These are phyloP conservation scores for Ciconia maguari DNA, from an alignment of 2,113 vertebrate species.

Conservation along the genomic window DNA sequence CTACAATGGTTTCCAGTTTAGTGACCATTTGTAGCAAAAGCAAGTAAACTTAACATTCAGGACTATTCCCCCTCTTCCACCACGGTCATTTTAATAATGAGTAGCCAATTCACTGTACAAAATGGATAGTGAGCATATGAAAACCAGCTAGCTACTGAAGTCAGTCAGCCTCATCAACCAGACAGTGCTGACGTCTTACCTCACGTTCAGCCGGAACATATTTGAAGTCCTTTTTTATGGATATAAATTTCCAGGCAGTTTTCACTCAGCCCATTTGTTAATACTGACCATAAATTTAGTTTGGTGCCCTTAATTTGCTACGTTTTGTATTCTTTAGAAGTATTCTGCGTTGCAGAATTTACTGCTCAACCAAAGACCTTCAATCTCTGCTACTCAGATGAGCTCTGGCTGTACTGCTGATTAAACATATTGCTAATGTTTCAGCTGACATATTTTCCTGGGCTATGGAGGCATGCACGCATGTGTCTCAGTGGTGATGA, in stretches of 20 bases:
- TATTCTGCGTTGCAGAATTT: background rate
- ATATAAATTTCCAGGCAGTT: background rate
- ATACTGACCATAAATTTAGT: background rate
- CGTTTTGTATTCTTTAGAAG: background rate
- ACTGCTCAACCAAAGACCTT: conserved; percentile 4
- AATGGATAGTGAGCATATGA: background rate
- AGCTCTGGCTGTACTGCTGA: conserved; percentile 27
- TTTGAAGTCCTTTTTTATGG: background rate
- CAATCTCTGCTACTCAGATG: conserved; percentile 18
- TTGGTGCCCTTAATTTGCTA: background rate
- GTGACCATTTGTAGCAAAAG: background rate
- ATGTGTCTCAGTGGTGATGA: background rate
- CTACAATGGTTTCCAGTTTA: background rate
- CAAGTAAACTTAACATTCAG: background rate
- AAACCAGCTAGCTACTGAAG: background rate
- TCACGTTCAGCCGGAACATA: background rate
- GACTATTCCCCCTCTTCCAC: background rate
- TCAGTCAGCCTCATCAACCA: background rate
- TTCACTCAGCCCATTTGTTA: background rate
- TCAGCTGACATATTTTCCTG: conserved; percentile 46
- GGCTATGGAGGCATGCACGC: background rate
- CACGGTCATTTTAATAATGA: background rate
- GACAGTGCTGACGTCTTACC: background rate
- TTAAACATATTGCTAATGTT: conserved; percentile 58
- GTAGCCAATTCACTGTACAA: background rate